Conservation (phyloP, 2,113 vertebrate genomes). For the Hippocampus barbouri region DNA sequence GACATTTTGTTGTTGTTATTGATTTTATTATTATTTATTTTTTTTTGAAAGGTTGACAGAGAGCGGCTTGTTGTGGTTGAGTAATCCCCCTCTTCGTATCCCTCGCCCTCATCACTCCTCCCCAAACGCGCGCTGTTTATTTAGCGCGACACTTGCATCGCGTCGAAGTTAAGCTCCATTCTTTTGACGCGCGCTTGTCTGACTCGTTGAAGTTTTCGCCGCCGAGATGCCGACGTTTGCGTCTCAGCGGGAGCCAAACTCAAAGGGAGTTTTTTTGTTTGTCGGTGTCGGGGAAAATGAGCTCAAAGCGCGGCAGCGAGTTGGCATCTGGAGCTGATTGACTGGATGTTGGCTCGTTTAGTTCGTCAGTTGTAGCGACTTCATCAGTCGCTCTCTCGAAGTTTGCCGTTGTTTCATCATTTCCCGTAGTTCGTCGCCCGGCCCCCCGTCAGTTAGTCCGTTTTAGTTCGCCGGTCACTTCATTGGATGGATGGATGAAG, state of each 20-base stretch:
- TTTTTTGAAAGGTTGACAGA: conserved; percentile 61
- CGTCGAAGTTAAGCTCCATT: conserved; percentile 10
- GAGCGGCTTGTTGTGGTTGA: conserved; percentile 52
- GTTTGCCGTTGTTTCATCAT: too few relatives aligned
- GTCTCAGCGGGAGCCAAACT: neutral
- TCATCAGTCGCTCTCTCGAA: neutral
- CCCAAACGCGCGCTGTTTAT: conserved; percentile 63
- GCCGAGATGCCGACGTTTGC: neutral
- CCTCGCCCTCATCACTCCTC: conserved; percentile 29
- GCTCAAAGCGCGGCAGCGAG: neutral
- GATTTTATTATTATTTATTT: conserved; percentile 36
- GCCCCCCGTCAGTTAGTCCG: too few relatives aligned
- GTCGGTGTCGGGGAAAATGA: neutral
- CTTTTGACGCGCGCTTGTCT: neutral
- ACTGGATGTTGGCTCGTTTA: neutral
- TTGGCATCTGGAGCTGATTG: neutral
- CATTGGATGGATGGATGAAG: too few relatives aligned
- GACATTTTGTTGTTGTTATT: neutral
- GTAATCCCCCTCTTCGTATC: conserved; percentile 35
- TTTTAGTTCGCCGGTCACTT: too few relatives aligned
- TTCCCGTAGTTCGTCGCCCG: too few relatives aligned
- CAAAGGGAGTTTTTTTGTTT: neutral
- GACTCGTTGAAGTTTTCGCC: neutral
- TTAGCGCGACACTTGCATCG: conserved; percentile 34
- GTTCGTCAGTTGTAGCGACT: neutral